Conservation (phyloP, 2,113 vertebrate genomes). For the Chunga burmeisteri region DNA sequence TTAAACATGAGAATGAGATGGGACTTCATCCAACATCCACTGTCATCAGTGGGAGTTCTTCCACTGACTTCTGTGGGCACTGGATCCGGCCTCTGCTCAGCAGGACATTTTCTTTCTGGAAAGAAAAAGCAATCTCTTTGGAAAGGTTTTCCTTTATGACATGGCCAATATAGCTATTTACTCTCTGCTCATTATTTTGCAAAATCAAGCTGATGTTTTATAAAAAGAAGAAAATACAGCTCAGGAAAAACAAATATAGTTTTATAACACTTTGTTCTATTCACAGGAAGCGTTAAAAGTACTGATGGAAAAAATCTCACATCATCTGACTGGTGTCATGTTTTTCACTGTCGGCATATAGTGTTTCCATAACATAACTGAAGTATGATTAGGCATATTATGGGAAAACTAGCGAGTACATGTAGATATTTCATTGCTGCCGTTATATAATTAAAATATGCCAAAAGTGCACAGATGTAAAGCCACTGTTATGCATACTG, state of each 20-base stretch:
- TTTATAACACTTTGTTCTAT: not conserved
- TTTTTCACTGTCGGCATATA: not conserved
- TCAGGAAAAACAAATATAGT: slow-evolving; percentile 3
- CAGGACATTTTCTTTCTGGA: slow-evolving; percentile 42
- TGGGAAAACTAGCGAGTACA: not conserved
- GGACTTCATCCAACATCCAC: slow-evolving; percentile 23
- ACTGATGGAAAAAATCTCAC: not conserved
- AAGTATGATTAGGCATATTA: not conserved
- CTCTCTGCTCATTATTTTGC: not conserved
- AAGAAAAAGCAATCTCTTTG: slow-evolving; percentile 57
- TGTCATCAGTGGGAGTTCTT: slow-evolving; percentile 49
- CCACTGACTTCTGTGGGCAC: slow-evolving; percentile 39
- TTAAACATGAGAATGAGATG: slow-evolving; percentile 11
- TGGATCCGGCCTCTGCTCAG: not conserved
- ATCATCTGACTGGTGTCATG: not conserved
- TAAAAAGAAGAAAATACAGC: not conserved
- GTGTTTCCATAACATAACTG: not conserved
- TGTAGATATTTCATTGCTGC: not conserved
- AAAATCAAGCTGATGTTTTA: not conserved
- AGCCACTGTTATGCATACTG: not conserved
- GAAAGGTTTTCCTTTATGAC: slow-evolving; percentile 67
- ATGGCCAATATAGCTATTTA: not conserved
- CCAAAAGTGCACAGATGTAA: not conserved
- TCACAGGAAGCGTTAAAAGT: not conserved
- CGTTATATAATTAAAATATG: not conserved